Conservation (phyloP, 2,888 invertebrate genomes). For the Pseudococcus viburni region DNA sequence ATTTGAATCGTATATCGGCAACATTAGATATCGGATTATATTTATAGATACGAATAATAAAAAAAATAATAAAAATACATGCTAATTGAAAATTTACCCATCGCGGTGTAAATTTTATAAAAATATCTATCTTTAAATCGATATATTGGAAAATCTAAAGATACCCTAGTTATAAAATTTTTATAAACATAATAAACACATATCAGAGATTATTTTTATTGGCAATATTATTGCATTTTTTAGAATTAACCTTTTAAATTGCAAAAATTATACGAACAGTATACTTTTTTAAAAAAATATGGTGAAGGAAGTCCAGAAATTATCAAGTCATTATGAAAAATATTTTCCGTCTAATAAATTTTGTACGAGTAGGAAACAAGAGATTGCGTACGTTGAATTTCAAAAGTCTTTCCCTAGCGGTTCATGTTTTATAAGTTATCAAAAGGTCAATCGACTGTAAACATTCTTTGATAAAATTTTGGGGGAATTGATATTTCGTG, state of each 20-base stretch:
- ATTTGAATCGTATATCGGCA: conserved; percentile 35
- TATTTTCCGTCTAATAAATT: conserved; percentile 18
- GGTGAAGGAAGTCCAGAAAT: background rate
- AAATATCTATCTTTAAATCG: background rate
- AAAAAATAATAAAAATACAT: conserved; percentile 29
- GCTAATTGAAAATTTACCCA: conserved; percentile 1
- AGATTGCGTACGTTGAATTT: background rate
- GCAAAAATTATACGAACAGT: no score
- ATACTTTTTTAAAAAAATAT: no score
- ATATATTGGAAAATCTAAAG: no score
- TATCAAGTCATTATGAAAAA: background rate
- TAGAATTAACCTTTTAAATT: no score
- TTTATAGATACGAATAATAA: background rate
- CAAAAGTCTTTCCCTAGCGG: background rate
- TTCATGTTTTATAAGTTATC: conserved; percentile 29
- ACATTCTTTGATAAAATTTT: conserved; percentile 51
- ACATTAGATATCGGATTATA: conserved; percentile 24
- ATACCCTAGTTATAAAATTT: no score
- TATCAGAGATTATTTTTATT: no score
- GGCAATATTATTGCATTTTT: no score
- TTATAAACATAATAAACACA: no score
- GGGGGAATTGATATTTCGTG: conserved; percentile 25
- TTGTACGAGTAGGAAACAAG: background rate
- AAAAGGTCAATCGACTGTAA: conserved; percentile 49
- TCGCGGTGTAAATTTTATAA: background rate